Evolutionary conservation across 2,888 invertebrate genomes (phyloP).

Genomic region (Acleris sparsana): DNA sequence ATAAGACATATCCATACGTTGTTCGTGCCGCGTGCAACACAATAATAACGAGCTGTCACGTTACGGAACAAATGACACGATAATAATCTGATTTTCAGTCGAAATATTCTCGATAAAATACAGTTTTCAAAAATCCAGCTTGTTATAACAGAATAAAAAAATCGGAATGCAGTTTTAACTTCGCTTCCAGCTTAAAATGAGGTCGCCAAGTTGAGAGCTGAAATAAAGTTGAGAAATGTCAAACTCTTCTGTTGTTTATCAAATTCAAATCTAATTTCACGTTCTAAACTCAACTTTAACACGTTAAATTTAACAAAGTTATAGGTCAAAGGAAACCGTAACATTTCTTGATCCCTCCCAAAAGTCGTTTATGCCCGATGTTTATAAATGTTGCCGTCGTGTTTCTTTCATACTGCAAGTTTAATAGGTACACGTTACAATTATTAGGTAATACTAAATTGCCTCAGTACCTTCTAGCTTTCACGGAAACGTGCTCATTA

Average conservation of each 20-base stretch:
- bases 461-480: slow-evolving; percentile 1
- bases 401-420: no score
- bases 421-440: no score
- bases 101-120: neutral
- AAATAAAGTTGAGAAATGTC: no score
- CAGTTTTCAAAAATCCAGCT: neutral
- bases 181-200: neutral
- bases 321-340: no score
- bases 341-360: no score
- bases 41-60: neutral
- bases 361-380: no score
- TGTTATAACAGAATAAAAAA: neutral
- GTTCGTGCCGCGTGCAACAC: neutral
- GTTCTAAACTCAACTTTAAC: neutral
- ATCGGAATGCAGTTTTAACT: neutral
- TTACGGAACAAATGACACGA: neutral
- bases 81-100: neutral
- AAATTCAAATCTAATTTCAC: neutral
- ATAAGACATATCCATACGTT: neutral
- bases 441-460: neutral
- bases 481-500: slow-evolving; percentile 11
- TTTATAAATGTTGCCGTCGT: no score
- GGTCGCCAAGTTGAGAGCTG: no score
- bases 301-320: neutral
- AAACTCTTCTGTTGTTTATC: neutral